Evolutionary conservation across 2,113 vertebrate genomes (phyloP), one percentile per base, ranked within the genome.

Genomic region (Rattus rattus): DNA sequence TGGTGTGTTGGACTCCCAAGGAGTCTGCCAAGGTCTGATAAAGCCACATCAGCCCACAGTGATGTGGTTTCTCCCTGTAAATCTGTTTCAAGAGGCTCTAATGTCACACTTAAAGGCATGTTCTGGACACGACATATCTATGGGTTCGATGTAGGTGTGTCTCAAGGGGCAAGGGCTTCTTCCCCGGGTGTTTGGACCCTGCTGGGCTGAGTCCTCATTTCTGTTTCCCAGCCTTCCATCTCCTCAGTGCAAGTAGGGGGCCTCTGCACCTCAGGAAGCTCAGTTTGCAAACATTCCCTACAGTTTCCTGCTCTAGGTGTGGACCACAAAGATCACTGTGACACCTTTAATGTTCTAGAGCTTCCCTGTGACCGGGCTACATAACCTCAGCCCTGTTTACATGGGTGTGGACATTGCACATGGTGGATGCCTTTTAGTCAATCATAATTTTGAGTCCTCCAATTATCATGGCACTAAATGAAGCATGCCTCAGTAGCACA

Each of bases 321-420:
- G 30, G 19, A 26, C 43, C 14, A 0, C 16, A 47, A 54, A 19
- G 2, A 36, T 76, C 3, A 0, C 85, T 0, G 3, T 5, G 75
- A 52, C 0, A 75, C 30, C 30, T 33, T 1, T 9, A 5, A 56
- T 65, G 63, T 43, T 11, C 36, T 1, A 4, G 36, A 43, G 6
- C n/a, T 81, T 36, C 17, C 0, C 0, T 17, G 7, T 39, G 52
- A 7, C 36, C 10, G 0, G 0, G 19, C 22, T 7, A 13, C 26
- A 6, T 20, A 8, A 0, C 3, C 49, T n/a, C 83, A 1, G 36
- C 76, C 30, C 39, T 0, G 16, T n/a, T 7, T 8, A 13, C 11
- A 0, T 0, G 4, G 1, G 26, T 1, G 0, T 0, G 43, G 14
- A 22, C 28, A 0, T 9, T 0, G 0, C 7, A 16, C 30, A 33